phyloP scores from a whole-genome alignment of 2,113 vertebrate species.

The Arizona elegans region DNA sequence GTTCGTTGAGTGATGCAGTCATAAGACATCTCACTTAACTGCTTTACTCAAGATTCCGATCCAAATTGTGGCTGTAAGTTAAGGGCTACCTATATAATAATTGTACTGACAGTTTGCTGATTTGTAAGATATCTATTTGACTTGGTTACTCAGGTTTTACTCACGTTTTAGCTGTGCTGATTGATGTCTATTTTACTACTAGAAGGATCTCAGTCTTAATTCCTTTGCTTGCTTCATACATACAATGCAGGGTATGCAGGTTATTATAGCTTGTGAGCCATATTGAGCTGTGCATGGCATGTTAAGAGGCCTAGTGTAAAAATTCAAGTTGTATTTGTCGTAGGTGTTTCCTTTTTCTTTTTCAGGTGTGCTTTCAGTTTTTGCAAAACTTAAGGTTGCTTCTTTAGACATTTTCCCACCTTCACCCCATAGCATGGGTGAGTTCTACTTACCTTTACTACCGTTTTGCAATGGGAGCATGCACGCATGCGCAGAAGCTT shows the following conservation, averaged over 20 bases:
- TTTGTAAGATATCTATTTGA: neutral
- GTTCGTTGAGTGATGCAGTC: neutral
- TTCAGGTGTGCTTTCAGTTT: neutral
- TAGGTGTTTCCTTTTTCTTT: neutral
- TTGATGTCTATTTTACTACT: neutral
- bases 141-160: neutral
- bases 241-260: neutral
- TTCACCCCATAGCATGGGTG: neutral
- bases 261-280: neutral
- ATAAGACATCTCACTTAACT: too few species aligned
- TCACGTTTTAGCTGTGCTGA: neutral
- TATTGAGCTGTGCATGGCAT: neutral
- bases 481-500: too few species aligned
- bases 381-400: neutral
- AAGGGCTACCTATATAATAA: neutral
- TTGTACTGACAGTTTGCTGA: neutral
- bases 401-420: neutral
- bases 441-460: too few species aligned
- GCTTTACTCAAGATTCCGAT: neutral
- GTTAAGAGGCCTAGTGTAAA: neutral
- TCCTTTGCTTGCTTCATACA: neutral
- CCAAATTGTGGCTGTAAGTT: neutral
- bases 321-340: neutral
- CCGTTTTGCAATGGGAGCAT: too few species aligned
- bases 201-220: neutral